Evolutionary conservation across 2,113 vertebrate species (phyloP).

Genomic region (Sterrhoptilus dennistouni): DNA sequence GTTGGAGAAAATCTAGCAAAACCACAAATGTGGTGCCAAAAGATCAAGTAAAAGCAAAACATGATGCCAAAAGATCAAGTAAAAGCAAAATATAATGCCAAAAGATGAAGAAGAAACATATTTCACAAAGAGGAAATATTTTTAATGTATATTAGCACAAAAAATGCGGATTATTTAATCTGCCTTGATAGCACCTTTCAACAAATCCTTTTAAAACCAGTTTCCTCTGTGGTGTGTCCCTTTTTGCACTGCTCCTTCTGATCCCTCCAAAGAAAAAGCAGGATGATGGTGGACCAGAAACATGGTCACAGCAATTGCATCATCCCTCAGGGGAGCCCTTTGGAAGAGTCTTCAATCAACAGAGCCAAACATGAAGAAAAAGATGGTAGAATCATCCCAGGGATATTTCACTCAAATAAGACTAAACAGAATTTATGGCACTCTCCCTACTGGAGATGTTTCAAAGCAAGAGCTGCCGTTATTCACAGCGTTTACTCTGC

Average conservation of each 20-base stretch:
- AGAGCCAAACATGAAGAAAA: slow-evolving; percentile 18
- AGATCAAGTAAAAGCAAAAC: background rate
- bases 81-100: background rate
- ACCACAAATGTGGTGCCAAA: background rate
- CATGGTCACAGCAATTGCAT: slow-evolving; percentile 8
- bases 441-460: background rate
- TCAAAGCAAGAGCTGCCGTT: slow-evolving; percentile 2
- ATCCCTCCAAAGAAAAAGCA: background rate
- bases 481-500: background rate
- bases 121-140: background rate
- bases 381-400: slow-evolving; percentile 3
- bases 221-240: background rate
- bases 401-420: background rate
- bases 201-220: background rate
- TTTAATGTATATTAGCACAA: background rate
- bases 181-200: background rate
- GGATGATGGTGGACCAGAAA: background rate
- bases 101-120: background rate
- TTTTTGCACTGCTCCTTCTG: background rate
- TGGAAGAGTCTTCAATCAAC: slow-evolving; percentile 32
- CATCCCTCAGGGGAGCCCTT: slow-evolving; percentile 26
- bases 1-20: background rate
- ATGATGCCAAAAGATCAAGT: background rate
- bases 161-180: background rate
- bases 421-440: background rate